Evolutionary conservation across 2,113 vertebrate genomes (phyloP), one percentile per base, ranked within the genome.

Genomic region (Pluvialis apricaria): DNA sequence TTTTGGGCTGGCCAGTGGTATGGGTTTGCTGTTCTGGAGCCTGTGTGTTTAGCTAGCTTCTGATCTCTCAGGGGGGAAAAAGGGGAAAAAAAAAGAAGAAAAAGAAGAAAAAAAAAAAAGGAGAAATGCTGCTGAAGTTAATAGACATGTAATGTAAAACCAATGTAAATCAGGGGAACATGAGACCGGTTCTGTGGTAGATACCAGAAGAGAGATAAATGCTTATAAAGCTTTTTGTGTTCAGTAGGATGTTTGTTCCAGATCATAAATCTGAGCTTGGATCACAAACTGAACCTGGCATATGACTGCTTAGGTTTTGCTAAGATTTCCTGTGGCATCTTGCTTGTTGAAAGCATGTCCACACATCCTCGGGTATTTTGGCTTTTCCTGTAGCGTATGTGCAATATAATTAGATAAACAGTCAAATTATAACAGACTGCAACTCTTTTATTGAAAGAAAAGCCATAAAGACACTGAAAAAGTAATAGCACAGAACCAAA

Each of bases 71-170:
- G 14, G 13, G 19, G 11, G 8, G 7, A 29, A 26, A 20, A 16
- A 21, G 3, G 2, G 6, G 21, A 15, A 9, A 5, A 13, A 38
- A 32, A 31, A 4, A 10, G n/a, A n/a, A n/a, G n/a, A n/a, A 45
- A 12, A 26, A 31, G 24, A 40, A 15, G 34, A 51, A 20, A 9
- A 19, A 25, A 34, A n/a, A 11, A 12, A 15, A 58, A 7, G 14
- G 28, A 61, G 15, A 75, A 88, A 78, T 52, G 16, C 29, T 77
- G 12, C 55, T 93, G 78, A 70, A 70, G 15, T 22, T 54, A 70
- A 5, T 70, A 54, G 72, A 77, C 9, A 16, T 40, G 4, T 44
- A 29, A 57, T 38, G 38, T 61, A 92, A 92, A 86, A 22, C 28
- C 16, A 77, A 2, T 24, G 7, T 19, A 90, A 73, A 58, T 32